Evolutionary conservation across 2,797 vertebrate genomes (phyloP), one percentile per base, ranked within the genome.

Genomic region (Arrhamphus sclerolepis): DNA sequence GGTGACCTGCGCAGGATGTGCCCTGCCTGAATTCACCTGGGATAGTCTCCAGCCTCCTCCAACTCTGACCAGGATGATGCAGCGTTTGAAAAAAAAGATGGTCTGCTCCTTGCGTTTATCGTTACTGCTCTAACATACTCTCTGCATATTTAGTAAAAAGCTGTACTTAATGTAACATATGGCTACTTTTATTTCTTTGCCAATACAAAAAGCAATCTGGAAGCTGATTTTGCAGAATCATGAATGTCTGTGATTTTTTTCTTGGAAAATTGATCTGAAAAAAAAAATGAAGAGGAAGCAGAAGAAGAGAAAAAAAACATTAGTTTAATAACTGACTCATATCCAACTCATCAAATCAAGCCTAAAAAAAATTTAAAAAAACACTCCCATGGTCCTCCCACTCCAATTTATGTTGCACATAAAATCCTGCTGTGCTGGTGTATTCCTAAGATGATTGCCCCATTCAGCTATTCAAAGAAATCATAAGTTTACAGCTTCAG

Each of bases 301-400:
- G 6, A 26, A 26, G 24, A 26, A 26, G 28, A 60, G 21, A 48
- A 61, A 56, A 70, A 57, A 38, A 55, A 54, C 49, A 55, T 14
- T 8, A 47, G 22, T 62, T 50, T 59, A 74, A 73, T 62, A 46
- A 66, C 24, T 57, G 44, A 56, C 28, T 61, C 22, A 43, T n/a
- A n/a, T n/a, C 46, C 31, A 78, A 22, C 50, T 66, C 31, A 66
- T 42, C 20, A 53, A 62, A 59, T 41, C 39, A 73, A 63, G 49
- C 24, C n/a, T n/a, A n/a, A n/a, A n/a, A n/a, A n/a, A n/a, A n/a
- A n/a, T n/a, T n/a, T n/a, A 46, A 11, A 28, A 63, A 71, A 57
- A 58, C n/a, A 14, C 56, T 62, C 47, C 56, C 16, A 61, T 39
- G 55, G 38, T 56, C 40, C 57, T 49, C 47, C 34, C 22, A 66